Base-by-base conservation (phyloP, 2,113 vertebrate genomes). In the Pomatorhinus ruficollis region DNA sequence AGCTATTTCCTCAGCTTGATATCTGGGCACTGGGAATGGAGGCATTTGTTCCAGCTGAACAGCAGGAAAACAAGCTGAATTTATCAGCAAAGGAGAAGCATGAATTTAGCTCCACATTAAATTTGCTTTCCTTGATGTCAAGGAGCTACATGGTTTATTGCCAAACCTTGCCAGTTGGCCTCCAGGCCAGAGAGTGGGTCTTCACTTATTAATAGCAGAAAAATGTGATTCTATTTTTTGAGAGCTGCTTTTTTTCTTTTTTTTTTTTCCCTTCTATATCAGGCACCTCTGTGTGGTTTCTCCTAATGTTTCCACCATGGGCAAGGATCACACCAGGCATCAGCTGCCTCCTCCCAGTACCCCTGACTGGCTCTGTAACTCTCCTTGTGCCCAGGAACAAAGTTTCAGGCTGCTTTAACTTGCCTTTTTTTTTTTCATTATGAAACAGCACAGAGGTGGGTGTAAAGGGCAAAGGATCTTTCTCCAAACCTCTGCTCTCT, bases 41-140 rank as follows among this genome's bases (percentile, higher is more conserved):
- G 89, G 44, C 31, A 92, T 93, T 92, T 89, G 89, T 96, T 91
- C 81, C 89, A 91, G 84, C 42, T 85, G 87, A 95, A 89, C 81
- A 94, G 84, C 39, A 91, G 65, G 91, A 78, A 78, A 90, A 75
- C 49, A 53, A 93, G 49, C 39, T 64, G 77, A 87, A 92, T 94
- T 81, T 94, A 89, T 69, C 94, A 93, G 82, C 66, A 80, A 42
- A 96, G 47, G 44, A 78, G 64, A 85, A 83, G 40, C 7, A 75
- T 45, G 49, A 76, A 28, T 68, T 95, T 75, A 87, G 25, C 49
- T 89, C 68, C 53, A 61, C 44, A 35, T 89, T 89, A 75, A 60
- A 89, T 86, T 84, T 96, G 35, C 45, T 82, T 84, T 95, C 59
- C 81, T 92, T 94, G 72, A 77, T 59, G 44, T 89, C 52, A 65